Evolutionary conservation across 2,888 invertebrate species (phyloP), one percentile per base, ranked within the genome.

Genomic region (Diloba caeruleocephala): DNA sequence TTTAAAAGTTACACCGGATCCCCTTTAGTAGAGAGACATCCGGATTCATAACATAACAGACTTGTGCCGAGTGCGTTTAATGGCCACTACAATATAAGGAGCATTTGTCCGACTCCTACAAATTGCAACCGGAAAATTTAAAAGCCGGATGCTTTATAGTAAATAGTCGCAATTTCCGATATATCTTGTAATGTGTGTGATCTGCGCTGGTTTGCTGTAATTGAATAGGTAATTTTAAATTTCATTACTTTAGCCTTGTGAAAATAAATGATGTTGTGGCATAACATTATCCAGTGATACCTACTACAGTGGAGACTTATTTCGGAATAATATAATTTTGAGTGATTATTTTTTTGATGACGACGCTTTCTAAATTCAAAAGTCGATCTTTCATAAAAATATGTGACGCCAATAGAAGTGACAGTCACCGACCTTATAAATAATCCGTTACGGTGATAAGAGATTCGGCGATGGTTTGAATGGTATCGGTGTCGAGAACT

Each of bases 41-140:
- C 67, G 59, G 62, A 70, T 71, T 68, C 75, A 71, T 62, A 74
- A 51, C 60, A 65, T 48, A 61, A 58, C 64, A 65, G 62, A 49
- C 44, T 60, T 71, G 68, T 67, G 58, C 54, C 45, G 71, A 74
- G 74, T 72, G 75, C 65, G 51, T 72, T 72, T 84, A 82, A 84
- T 81, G 70, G 83, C 68, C 71, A 73, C 78, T 73, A 66, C 63
- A 72, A 57, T 67, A 66, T 58, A 72, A 71, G 74, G 74, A 73
- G 72, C 71, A 71, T 73, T 78, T 76, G 78, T 81, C 75, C 71
- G 59, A 75, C 69, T 80, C 72, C 77, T 74, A 89, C 90, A 92
- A 90, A 92, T 91, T 88, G 87, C 89, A 78, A 87, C 82, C 91
- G 91, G 92, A 92, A 92, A 90, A 89, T 92, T 93, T 90, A 90